These are phyloP conservation scores for Pantherophis vulpinus DNA, from an alignment of 2,797 vertebrate species.

Conservation along the genomic window DNA sequence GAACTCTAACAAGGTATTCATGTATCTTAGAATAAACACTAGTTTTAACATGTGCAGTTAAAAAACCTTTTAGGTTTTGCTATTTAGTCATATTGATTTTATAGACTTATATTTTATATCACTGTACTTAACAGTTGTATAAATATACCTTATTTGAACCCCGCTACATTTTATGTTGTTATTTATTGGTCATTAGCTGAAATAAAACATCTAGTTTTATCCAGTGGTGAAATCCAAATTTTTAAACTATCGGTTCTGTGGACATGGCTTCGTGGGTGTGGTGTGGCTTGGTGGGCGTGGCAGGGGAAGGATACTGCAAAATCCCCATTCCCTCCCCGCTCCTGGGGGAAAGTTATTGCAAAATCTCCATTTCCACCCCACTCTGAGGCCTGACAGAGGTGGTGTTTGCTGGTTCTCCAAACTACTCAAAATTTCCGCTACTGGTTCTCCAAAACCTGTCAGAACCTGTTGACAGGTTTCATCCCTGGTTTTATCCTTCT, in stretches of 20 bases:
- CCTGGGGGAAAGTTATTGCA: no score
- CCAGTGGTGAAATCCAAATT: background rate
- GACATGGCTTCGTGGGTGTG: no score
- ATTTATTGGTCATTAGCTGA: background rate
- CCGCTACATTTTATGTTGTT: background rate
- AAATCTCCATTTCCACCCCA: no score
- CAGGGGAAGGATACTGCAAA: no score
- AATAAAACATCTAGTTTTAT: background rate
- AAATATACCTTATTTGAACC: background rate
- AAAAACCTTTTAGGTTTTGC: background rate
- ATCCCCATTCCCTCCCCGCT: no score
- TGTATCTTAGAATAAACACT: background rate
- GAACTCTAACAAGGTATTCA: background rate
- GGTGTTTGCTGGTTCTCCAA: no score
- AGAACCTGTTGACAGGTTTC: no score
- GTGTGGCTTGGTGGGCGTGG: no score
- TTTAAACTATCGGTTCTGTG: no score
- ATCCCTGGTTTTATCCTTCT: background rate
- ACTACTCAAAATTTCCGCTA: no score
- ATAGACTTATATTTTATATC: background rate
- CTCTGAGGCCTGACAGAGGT: no score
- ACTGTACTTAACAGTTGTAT: background rate
- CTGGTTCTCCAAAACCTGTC: no score
- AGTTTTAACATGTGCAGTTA: background rate
- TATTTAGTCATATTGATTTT: background rate